Conservation (phyloP, 1,140 invertebrate genomes). For the Rhopalosiphum maidis region DNA sequence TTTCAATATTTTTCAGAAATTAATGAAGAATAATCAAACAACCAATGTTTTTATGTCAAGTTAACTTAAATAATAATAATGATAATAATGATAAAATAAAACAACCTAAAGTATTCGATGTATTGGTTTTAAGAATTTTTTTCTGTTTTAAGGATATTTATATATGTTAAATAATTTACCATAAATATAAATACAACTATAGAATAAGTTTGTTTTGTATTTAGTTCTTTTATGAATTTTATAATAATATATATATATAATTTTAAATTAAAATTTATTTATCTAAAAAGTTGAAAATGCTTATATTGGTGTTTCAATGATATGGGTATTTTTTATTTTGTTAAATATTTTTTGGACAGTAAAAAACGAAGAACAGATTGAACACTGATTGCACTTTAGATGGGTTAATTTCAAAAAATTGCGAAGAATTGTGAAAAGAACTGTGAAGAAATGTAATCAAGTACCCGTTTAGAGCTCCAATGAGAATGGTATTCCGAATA, state of each 20-base stretch:
- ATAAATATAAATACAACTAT: neutral
- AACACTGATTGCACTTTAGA: neutral
- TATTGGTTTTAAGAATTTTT: neutral
- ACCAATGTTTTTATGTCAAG: too few species aligned
- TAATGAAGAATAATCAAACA: neutral
- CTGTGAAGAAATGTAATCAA: conserved; percentile 4
- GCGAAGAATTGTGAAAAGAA: neutral
- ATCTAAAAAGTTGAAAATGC: too few species aligned
- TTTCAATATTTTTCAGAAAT: neutral
- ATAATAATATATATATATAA: too few species aligned
- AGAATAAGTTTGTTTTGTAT: neutral
- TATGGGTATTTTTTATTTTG: neutral
- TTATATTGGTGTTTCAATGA: neutral
- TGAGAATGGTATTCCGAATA: neutral
- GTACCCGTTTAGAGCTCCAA: neutral
- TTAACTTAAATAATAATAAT: too few species aligned
- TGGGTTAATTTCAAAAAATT: neutral
- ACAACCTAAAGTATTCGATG: neutral
- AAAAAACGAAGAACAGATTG: neutral
- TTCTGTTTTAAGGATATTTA: neutral
- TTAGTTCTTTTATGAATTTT: neutral
- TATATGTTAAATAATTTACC: neutral
- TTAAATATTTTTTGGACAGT: neutral
- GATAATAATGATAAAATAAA: too few species aligned
- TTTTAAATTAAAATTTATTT: too few species aligned